Evolutionary conservation across 2,888 invertebrate species (phyloP), one percentile per base, ranked within the genome.

Genomic region (Augiades crinisus): DNA sequence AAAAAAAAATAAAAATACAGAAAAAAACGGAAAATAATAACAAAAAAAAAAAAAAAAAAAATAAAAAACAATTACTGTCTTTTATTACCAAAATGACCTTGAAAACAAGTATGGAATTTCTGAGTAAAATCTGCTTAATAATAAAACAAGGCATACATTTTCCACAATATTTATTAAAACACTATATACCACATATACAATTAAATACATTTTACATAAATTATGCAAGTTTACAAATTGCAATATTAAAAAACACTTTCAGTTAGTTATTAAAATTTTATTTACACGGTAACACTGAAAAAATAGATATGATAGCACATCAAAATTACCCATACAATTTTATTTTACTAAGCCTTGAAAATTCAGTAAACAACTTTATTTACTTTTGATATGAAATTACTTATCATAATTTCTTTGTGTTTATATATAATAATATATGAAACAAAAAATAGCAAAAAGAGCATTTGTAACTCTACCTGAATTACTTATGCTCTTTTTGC

Each of bases 81-180:
- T n/a, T n/a, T n/a, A n/a, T n/a, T n/a, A n/a, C n/a, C n/a, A n/a
- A n/a, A n/a, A n/a, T n/a, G n/a, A n/a, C n/a, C n/a, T n/a, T n/a
- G n/a, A n/a, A 22, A 8, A 13, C 12, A 22, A 4, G 3, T 19
- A 19, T 4, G 5, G 19, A 19, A 4, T 19, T 19, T 4, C 5
- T 19, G 5, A 19, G 5, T 4, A 19, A 19, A 19, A 19, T 19
- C 3, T 19, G 3, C 5, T 4, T 5, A 4, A 4, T 4, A 33
- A 14, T 33, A 2, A 33, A 40, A 40, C 27, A 6, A 8, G 24
- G 12, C 16, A 4, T 12, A 5, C 10, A n/a, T 37, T 14, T 67
- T 73, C 62, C 45, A 63, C 53, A 61, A 59, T 37, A 53, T 82
- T 81, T 81, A 81, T 78, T 81, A 72, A 55, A 79, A 80, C 61